A percentile compares a stretch with the other conserved stretches of the same genome.
These are phyloP conservation scores for Lissonota sp. DNA, from an alignment of 2,888 invertebrate species.

Conservation along the genomic window DNA sequence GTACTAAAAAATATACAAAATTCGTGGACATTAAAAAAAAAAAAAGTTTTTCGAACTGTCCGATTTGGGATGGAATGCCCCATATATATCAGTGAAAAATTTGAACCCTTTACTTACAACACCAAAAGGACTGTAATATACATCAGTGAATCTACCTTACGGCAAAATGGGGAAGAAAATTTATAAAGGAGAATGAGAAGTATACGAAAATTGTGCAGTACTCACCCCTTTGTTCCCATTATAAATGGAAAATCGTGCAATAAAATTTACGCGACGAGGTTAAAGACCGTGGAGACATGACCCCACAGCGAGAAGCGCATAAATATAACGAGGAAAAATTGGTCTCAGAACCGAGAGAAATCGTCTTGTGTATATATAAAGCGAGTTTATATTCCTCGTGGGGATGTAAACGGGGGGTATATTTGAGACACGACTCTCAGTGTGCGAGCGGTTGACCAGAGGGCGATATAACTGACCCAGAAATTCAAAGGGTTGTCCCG, in stretches of 20 bases:
- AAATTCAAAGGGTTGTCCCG: slow-evolving; percentile 73
- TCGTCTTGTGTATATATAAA: slow-evolving; percentile 35
- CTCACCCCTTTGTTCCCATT: slow-evolving; percentile 46
- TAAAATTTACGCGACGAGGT: slow-evolving; percentile 30
- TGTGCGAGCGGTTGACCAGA: slow-evolving; percentile 3
- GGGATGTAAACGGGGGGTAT: slow-evolving; percentile 20
- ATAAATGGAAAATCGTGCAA: slow-evolving; percentile 46
- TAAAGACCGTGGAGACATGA: not conserved
- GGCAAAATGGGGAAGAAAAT: slow-evolving; percentile 2
- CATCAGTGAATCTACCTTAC: slow-evolving; percentile 28
- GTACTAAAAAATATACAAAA: too few species aligned
- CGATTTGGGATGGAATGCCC: not conserved
- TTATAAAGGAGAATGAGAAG: slow-evolving; percentile 9
- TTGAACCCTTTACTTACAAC: slow-evolving; percentile 56
- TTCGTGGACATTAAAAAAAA: too few species aligned
- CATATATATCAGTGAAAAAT: slow-evolving; percentile 13
- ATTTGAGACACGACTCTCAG: slow-evolving; percentile 17
- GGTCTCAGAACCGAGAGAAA: slow-evolving; percentile 41
- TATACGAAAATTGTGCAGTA: slow-evolving; percentile 14
- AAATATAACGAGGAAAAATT: slow-evolving; percentile 27
- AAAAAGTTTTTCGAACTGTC: too few species aligned
- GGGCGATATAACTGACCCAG: slow-evolving; percentile 70
- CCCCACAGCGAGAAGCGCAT: not conserved
- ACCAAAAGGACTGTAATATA: slow-evolving; percentile 45
- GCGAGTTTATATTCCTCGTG: slow-evolving; percentile 47